Evolutionary conservation across 2,113 vertebrate species (phyloP).

Genomic region (Boleophthalmus pectinirostris): DNA sequence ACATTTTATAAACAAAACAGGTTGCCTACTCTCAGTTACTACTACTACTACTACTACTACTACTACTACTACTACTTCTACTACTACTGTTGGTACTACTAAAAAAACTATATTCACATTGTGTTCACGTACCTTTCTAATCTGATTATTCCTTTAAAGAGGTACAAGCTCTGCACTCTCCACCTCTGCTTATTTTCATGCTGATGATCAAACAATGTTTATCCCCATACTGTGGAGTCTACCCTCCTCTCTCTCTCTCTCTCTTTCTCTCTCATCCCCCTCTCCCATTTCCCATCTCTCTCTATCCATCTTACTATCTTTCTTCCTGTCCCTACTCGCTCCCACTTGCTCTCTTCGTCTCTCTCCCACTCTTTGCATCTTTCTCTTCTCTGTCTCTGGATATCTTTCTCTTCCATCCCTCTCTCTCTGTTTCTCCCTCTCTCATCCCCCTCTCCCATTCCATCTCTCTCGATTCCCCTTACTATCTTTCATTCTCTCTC

Average conservation of each 20-base stretch:
- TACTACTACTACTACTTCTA: neutral
- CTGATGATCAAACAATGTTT: neutral
- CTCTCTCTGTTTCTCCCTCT: too few species aligned
- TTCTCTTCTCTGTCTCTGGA: slow-evolving; percentile 31
- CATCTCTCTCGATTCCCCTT: too few species aligned
- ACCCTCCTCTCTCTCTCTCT: slow-evolving; percentile 24
- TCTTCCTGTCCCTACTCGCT: too few species aligned
- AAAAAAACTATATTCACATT: too few species aligned
- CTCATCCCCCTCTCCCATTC: too few species aligned
- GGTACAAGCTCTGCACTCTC: neutral
- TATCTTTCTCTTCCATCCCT: neutral
- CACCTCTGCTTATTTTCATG: neutral
- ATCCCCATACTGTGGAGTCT: neutral
- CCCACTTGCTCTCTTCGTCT: too few species aligned
- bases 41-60: neutral
- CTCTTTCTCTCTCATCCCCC: neutral
- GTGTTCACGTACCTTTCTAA: neutral
- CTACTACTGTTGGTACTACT: neutral
- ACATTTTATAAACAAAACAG: too few species aligned
- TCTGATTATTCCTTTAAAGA: neutral
- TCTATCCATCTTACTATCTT: too few species aligned
- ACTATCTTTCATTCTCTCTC: too few species aligned
- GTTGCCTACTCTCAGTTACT: neutral
- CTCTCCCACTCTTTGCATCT: too few species aligned
- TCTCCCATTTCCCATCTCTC: too few species aligned